phyloP scores from a whole-genome alignment of 2,888 invertebrate genomes.

The Hemithea aestivaria region DNA sequence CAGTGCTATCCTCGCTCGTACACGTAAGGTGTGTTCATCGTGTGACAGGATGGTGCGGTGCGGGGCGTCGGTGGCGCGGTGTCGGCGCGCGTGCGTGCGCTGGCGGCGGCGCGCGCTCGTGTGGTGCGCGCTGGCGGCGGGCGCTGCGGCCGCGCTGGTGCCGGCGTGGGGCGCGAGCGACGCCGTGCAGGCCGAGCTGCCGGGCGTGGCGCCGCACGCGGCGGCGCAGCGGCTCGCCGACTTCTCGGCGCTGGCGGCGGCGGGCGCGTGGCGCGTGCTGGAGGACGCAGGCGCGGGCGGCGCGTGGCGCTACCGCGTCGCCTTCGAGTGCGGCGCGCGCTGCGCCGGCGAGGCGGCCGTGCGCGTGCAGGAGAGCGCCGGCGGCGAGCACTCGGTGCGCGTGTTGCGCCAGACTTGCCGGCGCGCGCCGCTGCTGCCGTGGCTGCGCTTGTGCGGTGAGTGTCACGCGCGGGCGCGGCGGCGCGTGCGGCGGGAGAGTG shows the following conservation, averaged over 20 bases:
- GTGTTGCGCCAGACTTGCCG: constrained; percentile 32
- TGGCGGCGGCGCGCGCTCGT: constrained; percentile 19
- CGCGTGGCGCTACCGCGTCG: constrained; percentile 46
- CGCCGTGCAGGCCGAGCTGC: too few relatives aligned
- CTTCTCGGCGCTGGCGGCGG: constrained; percentile 40
- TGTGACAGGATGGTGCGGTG: constrained; percentile 1
- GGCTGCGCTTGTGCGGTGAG: constrained; percentile 44
- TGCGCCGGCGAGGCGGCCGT: constrained; percentile 39
- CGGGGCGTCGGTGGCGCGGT: constrained; percentile 5
- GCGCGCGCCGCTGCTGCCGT: constrained; percentile 35
- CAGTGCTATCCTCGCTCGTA: too few relatives aligned
- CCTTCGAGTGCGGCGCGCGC: constrained; percentile 44
- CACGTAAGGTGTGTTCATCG: too few relatives aligned
- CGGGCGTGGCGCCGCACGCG: constrained; percentile 1
- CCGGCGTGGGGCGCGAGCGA: too few relatives aligned
- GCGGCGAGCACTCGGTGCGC: constrained; percentile 27
- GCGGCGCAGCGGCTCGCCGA: constrained; percentile 53
- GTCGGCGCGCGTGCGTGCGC: constrained; percentile 7
- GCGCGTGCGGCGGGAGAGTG: not conserved
- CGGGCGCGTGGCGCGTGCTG: too few relatives aligned
- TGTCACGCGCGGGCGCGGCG: not conserved
- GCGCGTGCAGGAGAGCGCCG: constrained; percentile 24
- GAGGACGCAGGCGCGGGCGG: constrained; percentile 38
- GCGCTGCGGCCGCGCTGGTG: constrained; percentile 1
- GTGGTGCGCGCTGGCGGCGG: constrained; percentile 13